Base-by-base conservation (phyloP, 2,797 vertebrate species). In the Hozukius guyotensis region DNA sequence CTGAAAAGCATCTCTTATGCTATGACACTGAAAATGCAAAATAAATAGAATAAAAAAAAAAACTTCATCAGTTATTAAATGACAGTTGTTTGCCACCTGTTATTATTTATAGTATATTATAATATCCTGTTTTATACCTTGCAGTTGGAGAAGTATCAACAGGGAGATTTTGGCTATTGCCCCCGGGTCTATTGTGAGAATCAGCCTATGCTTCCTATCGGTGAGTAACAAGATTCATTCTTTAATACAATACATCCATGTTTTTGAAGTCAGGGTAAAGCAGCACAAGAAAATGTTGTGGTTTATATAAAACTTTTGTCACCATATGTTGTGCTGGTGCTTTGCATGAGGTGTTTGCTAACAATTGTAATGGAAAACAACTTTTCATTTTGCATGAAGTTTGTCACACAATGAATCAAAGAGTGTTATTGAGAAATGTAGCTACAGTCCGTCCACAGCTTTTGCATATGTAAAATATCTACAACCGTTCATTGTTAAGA, bases 131-230 rank as follows among this genome's bases (percentile, higher is more conserved):
- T 84, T 80, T 78, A 4, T 42, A 34, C 27, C 14, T 64, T 67
- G 16, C 89, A 99, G 98, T 90, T 99, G 94, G 98, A 98, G 93
- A 98, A 99, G 73, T 98, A 99, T 92, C 98, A 99, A 84, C 98
- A 99, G 83, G 97, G 97, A 83, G 98, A 99, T 88, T 99, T 99
- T 85, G 98, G 98, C 72, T 97, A 98, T 81, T 99, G 98, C 69
- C 98, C 98, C 52, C 95, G 97, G 7, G 97, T 99, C 52, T 99
- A 99, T 90, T 98, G 97, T 94, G 98, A 99, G 94, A 99, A 99
- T 91, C 97, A 99, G 95, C 96, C 97, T 2, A 98, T 98, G 98
- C 96, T 99, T 87, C 97, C 98, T 12, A 98, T 98, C 3, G 98
- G 98, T 99, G 87, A 96, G 97, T 92, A 42, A 7, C 24, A 60